Evolutionary conservation across 2,888 invertebrate species (phyloP).

Genomic region (Noctua janthe): DNA sequence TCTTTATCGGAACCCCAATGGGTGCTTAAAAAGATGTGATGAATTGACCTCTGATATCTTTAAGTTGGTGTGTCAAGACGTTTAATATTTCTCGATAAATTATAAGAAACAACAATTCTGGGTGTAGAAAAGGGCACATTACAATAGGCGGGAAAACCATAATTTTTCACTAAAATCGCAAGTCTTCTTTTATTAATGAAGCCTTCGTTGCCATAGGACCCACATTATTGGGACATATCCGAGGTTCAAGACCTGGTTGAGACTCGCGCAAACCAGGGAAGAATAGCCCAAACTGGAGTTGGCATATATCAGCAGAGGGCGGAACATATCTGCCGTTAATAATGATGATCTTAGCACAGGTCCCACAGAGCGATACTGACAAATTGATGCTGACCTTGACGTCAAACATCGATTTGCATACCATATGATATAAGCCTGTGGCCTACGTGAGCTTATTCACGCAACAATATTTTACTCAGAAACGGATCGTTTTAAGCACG

Average conservation of each 20-base stretch:
- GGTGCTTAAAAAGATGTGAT: conserved; percentile 50
- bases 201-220: background rate
- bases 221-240: background rate
- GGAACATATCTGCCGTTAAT: background rate
- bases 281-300: background rate
- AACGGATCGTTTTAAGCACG: background rate
- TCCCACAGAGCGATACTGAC: background rate
- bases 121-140: background rate
- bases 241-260: background rate
- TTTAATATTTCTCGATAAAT: conserved; percentile 17
- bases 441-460: conserved; percentile 8
- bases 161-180: background rate
- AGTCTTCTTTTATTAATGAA: background rate
- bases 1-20: conserved; percentile 64
- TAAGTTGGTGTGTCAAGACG: conserved; percentile 29
- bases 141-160: background rate
- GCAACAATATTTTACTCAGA: conserved; percentile 2
- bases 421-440: background rate
- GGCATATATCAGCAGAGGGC: background rate
- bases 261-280: background rate
- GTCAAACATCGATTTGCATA: background rate
- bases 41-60: conserved; percentile 56
- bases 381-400: background rate
- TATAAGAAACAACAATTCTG: conserved; percentile 9
- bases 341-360: background rate